Base-by-base conservation (phyloP, 2,113 vertebrate genomes). In the Daubentonia madagascariensis region DNA sequence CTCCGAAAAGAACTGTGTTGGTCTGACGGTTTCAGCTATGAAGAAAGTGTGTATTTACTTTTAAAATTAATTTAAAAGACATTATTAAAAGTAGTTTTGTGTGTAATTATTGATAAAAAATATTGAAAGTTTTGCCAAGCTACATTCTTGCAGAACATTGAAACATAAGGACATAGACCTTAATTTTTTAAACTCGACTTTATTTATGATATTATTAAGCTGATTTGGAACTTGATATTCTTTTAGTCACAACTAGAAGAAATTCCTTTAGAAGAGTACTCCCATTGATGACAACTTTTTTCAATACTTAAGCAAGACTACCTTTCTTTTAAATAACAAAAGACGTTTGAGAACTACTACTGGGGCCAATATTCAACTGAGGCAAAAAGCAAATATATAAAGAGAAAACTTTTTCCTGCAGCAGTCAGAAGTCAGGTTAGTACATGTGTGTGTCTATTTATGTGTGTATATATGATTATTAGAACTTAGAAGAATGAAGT, bases 51-150 rank as follows among this genome's bases (percentile, higher is more conserved):
- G 23, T 48, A 2, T 94, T 59, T 90, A 59, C 65, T 86, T 93
- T 50, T 81, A 68, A 61, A 67, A 90, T 90, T 57, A 90, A 78
- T 78, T 89, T 72, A 50, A 89, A 89, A 80, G 30, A 61, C 48
- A 67, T 48, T 85, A 40, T 92, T 92, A 80, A 57, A 75, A 11
- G 23, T 85, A 11, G 87, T 89, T 96, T 85, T 92, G 7, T 85
- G n/a, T 95, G 48, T 3, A 81, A 73, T 85, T 95, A 28, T 61
- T 81, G 48, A 75, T 76, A 61, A 96, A 88, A 88, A 93, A 78
- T 88, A 89, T 52, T 76, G 22, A 59, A 86, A n/a, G 3, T 80
- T 90, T 96, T 90, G 11, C 5, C 20, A 75, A 75, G 9, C 43
- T 91, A 7, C 12, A 11, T 45, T 75, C 17, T n/a, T 76, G 43